phyloP scores from a whole-genome alignment of 2,888 invertebrate genomes.

The Pachliopta kotzebuea region DNA sequence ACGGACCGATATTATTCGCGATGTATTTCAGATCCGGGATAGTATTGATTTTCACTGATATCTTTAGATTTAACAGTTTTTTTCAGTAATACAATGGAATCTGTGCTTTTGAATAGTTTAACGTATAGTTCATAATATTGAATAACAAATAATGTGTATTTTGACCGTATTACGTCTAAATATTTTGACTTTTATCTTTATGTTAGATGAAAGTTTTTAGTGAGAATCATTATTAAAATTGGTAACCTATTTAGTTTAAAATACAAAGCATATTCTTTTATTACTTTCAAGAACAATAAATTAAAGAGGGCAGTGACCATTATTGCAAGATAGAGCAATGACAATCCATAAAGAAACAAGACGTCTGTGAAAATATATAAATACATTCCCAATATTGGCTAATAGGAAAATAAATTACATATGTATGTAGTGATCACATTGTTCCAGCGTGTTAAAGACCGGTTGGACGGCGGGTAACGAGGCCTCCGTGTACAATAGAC shows the following conservation, averaged over 20 bases:
- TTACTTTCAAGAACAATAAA: too few relatives aligned
- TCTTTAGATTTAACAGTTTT: slow-evolving; percentile 13
- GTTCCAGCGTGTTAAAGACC: slow-evolving; percentile 77
- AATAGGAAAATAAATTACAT: slow-evolving; percentile 52
- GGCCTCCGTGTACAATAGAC: slow-evolving; percentile 79
- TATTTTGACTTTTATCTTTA: too few relatives aligned
- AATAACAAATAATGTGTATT: too few relatives aligned
- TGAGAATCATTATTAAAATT: too few relatives aligned
- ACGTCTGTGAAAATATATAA: not conserved
- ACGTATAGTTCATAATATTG: too few relatives aligned
- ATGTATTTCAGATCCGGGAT: slow-evolving; percentile 69
- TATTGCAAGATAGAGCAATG: too few relatives aligned
- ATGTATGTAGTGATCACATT: slow-evolving; percentile 76
- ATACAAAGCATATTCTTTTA: too few relatives aligned
- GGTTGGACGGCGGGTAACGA: slow-evolving; percentile 71
- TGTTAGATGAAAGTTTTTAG: too few relatives aligned
- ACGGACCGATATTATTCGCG: slow-evolving; percentile 73
- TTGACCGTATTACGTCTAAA: too few relatives aligned
- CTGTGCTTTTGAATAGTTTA: not conserved
- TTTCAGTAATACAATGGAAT: not conserved
- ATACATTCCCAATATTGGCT: slow-evolving; percentile 12
- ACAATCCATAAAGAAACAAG: not conserved
- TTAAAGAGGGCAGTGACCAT: too few relatives aligned
- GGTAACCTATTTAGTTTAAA: too few relatives aligned
- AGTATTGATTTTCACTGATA: slow-evolving; percentile 53